phyloP scores from a whole-genome alignment of 1,140 invertebrate genomes.

The Venustaconcha ellipsiformis region DNA sequence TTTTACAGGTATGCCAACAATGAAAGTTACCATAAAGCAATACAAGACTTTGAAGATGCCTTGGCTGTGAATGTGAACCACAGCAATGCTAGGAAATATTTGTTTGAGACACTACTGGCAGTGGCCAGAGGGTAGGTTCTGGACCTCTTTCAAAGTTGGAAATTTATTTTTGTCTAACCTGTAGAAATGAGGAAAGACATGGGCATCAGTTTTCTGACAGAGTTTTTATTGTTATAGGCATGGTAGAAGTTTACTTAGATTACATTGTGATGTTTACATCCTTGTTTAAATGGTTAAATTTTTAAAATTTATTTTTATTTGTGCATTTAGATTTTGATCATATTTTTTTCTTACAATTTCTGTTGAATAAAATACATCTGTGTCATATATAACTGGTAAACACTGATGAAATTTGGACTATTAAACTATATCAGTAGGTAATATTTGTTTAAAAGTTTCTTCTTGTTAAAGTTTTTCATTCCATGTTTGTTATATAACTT shows the following conservation, averaged over 20 bases:
- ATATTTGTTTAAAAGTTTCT: no score
- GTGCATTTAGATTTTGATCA: no score
- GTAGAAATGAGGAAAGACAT: neutral
- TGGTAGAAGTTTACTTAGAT: neutral
- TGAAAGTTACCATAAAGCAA: slow-evolving; percentile 91
- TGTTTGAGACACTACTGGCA: slow-evolving; percentile 91
- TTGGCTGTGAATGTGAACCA: slow-evolving; percentile 89
- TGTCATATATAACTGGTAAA: no score
- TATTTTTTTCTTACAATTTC: no score
- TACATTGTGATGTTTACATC: neutral
- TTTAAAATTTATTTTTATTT: neutral
- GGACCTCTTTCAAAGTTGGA: neutral
- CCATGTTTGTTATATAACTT: no score
- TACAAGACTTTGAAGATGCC: slow-evolving; percentile 94
- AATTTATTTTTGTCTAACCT: neutral
- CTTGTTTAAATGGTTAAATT: neutral
- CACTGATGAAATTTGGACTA: no score
- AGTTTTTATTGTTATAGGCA: neutral
- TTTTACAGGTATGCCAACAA: slow-evolving; percentile 81
- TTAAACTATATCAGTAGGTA: no score
- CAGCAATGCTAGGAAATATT: slow-evolving; percentile 94
- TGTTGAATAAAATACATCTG: no score
- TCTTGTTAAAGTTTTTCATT: no score
- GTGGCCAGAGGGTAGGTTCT: slow-evolving; percentile 76
- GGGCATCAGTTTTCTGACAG: neutral